Base-by-base conservation (phyloP, 2,113 vertebrate genomes). In the Oncorhynchus keta region DNA sequence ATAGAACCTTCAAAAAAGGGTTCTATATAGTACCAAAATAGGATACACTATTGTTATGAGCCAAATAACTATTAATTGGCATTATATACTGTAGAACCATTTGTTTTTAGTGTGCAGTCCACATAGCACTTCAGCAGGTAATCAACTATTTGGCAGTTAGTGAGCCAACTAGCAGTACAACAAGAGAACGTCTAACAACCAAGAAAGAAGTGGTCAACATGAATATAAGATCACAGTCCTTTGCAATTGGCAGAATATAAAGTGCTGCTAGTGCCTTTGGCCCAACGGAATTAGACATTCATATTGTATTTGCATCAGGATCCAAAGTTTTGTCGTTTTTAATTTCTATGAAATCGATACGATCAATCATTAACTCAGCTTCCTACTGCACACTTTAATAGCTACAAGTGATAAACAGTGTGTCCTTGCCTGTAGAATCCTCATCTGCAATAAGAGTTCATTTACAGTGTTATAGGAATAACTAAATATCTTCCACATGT, bases 311-410 rank as follows among this genome's bases (percentile, higher is more conserved):
- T 57, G 28, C 20, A 45, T 79, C 20, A 66, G 74, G 74, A 83
- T 82, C 70, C 81, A 90, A 87, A 88, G 84, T 85, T 84, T 62
- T 2, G 1, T 35, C 16, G 71, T 67, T 76, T 70, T 20, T 5
- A 22, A 22, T 66, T 74, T 85, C 83, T 86, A 84, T 35, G 13
- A 72, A 62, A 61, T 7, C 71, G 65, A 81, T 75, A 74, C 4
- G 1, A 49, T 59, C 80, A 88, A 89, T 86, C 70, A 86, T 87
- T 87, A 85, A 86, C 82, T 11, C 65, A 28, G 30, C n/a, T 39
- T 3, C n/a, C 64, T 59, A 61, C 22, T 49, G 16, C 5, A 20
- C 26, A 18, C 6, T 20, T 28, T 32, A 18, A 4, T n/a, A 3
- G 13, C 0, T 12, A 68, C 3, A 71, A 5, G 24, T 24, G n/a